These are phyloP conservation scores for Otolemur garnettii DNA, from an alignment of 2,113 vertebrate species.

Conservation along the genomic window DNA sequence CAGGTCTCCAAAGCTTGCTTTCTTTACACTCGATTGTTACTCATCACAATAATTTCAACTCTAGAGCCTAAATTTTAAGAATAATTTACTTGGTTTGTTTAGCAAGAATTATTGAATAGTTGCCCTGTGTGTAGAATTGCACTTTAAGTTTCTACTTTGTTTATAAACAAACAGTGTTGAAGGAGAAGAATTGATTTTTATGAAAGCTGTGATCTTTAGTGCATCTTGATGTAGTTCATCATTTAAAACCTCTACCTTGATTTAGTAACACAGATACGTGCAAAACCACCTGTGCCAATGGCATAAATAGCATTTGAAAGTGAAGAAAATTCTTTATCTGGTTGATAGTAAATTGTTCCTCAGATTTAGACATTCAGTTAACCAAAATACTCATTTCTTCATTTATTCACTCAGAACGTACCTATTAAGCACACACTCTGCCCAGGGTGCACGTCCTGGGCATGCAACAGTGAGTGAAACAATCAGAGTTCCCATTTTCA, in stretches of 20 bases:
- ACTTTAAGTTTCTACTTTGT: not conserved
- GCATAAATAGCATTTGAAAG: not conserved
- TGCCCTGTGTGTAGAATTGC: not conserved
- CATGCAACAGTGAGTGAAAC: not conserved
- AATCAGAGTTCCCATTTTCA: not conserved
- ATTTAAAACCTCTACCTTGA: not conserved
- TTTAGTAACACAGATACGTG: not conserved
- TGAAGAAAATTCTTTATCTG: constrained; percentile 2
- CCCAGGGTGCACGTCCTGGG: not conserved
- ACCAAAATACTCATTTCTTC: not conserved
- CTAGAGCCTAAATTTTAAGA: constrained; percentile 21
- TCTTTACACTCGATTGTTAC: not conserved
- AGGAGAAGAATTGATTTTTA: constrained; percentile 19
- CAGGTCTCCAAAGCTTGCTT: not conserved
- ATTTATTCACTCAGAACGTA: not conserved
- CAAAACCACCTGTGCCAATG: not conserved
- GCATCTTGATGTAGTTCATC: not conserved
- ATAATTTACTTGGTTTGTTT: not conserved
- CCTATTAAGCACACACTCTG: not conserved
- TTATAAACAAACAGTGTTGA: not conserved
- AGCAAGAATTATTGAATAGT: not conserved
- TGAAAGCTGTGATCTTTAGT: not conserved
- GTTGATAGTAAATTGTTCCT: not conserved
- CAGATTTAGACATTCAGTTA: not conserved
- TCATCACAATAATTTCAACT: not conserved